Conservation (phyloP, 2,888 invertebrate genomes). For the Eupithecia tripunctaria region DNA sequence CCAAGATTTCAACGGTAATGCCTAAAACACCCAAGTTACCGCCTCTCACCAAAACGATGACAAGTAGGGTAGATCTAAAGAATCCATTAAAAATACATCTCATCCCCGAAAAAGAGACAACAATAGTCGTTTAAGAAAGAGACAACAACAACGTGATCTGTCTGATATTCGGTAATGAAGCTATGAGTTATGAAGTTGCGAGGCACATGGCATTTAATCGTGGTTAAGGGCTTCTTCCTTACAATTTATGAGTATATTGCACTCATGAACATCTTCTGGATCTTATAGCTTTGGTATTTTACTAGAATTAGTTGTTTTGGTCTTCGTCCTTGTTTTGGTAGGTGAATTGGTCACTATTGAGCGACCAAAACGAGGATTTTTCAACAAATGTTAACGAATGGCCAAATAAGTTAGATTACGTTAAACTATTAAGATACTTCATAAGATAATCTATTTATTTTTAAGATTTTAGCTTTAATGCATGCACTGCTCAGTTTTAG, state of each 20-base stretch:
- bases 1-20: not conserved
- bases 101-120: constrained; percentile 23
- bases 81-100: constrained; percentile 34
- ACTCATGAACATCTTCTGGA: not conserved
- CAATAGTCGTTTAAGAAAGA: constrained; percentile 32
- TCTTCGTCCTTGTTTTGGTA: too few species aligned
- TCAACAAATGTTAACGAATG: not conserved
- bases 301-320: too few species aligned
- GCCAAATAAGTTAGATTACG: too few species aligned
- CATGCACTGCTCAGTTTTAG: too few species aligned
- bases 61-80: constrained; percentile 32
- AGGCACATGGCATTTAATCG: not conserved
- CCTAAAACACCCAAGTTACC: not conserved
- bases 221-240: not conserved
- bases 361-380: not conserved
- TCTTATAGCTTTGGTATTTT: too few species aligned
- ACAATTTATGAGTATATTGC: not conserved
- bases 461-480: too few species aligned
- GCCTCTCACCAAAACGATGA: constrained; percentile 24
- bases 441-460: too few species aligned
- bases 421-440: too few species aligned
- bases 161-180: constrained; percentile 60
- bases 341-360: too few species aligned
- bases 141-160: constrained; percentile 60
- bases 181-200: constrained; percentile 64